A percentile compares a stretch with the other conserved stretches of the same genome.
Conservation (phyloP, 2,113 vertebrate species). For the Dendropsophus ebraccatus region DNA sequence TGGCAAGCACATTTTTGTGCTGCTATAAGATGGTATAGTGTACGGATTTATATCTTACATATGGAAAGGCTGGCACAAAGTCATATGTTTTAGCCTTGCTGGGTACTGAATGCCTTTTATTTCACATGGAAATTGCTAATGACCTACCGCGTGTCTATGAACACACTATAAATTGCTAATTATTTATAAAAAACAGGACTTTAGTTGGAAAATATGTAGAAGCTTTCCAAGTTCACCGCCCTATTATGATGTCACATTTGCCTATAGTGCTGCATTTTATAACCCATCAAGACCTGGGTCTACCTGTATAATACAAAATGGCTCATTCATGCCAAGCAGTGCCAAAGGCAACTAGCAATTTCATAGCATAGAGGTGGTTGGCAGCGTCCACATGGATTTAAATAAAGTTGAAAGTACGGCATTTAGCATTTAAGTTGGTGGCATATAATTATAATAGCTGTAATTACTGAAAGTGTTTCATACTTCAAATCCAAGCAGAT, state of each 20-base stretch:
- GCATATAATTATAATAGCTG: slow-evolving; percentile 49
- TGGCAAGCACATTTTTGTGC: slow-evolving; percentile 28
- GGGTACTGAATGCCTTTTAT: slow-evolving; percentile 40
- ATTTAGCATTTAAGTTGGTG: slow-evolving; percentile 39
- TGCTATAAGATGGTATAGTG: slow-evolving; percentile 7
- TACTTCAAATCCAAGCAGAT: slow-evolving; percentile 33
- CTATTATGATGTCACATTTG: slow-evolving; percentile 57
- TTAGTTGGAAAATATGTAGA: slow-evolving; percentile 57
- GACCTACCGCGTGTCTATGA: slow-evolving; percentile 38
- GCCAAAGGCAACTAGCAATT: slow-evolving; percentile 49
- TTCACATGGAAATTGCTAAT: slow-evolving; percentile 48
- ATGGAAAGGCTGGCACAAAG: slow-evolving; percentile 39
- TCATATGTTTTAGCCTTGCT: slow-evolving; percentile 26
- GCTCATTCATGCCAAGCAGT: slow-evolving; percentile 48
- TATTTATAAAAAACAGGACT: slow-evolving; percentile 55
- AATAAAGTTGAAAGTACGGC: slow-evolving; percentile 38
- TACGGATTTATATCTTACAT: slow-evolving; percentile 20
- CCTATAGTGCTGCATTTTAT: slow-evolving; percentile 52
- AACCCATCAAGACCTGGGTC: slow-evolving; percentile 25
- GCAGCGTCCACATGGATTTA: slow-evolving; percentile 22
- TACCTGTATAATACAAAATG: slow-evolving; percentile 40
- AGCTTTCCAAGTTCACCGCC: slow-evolving; percentile 56
- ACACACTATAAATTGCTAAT: slow-evolving; percentile 58
- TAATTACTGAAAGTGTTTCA: slow-evolving; percentile 52
- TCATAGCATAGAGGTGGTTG: slow-evolving; percentile 34